phyloP scores from a whole-genome alignment of 2,797 vertebrate species.

The Prunella strophiata region DNA sequence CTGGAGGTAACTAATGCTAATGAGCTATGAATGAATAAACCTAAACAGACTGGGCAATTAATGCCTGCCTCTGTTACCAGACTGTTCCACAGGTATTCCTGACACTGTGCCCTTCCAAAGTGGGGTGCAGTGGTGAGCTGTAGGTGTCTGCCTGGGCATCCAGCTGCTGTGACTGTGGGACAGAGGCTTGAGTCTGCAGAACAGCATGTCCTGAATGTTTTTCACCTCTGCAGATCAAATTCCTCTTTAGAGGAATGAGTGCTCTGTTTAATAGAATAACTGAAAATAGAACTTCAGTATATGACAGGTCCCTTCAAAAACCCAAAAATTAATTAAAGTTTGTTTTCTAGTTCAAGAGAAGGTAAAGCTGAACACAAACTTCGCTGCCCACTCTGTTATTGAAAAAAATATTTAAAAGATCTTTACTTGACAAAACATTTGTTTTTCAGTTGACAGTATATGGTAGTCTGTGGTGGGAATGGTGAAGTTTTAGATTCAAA shows the following conservation, averaged over 20 bases:
- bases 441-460: background rate
- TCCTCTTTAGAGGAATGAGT: background rate
- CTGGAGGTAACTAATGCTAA: background rate
- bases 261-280: background rate
- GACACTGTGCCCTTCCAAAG: accelerated
- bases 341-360: background rate
- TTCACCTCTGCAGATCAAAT: background rate
- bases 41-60: constrained; percentile 10
- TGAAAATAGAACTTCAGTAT: background rate
- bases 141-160: background rate
- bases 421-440: background rate
- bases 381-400: background rate
- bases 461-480: background rate
- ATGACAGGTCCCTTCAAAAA: background rate
- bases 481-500: background rate
- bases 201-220: background rate
- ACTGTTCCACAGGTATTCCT: background rate
- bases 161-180: background rate
- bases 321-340: background rate
- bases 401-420: background rate
- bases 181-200: background rate
- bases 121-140: background rate
- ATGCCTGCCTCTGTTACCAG: background rate
- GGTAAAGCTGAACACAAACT: background rate
- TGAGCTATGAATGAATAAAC: constrained; percentile 10